Percentiles rank a stretch among this genome's conserved stretches.
phyloP scores from a whole-genome alignment of 2,113 vertebrate genomes.

The Urocynchramus pylzowi region DNA sequence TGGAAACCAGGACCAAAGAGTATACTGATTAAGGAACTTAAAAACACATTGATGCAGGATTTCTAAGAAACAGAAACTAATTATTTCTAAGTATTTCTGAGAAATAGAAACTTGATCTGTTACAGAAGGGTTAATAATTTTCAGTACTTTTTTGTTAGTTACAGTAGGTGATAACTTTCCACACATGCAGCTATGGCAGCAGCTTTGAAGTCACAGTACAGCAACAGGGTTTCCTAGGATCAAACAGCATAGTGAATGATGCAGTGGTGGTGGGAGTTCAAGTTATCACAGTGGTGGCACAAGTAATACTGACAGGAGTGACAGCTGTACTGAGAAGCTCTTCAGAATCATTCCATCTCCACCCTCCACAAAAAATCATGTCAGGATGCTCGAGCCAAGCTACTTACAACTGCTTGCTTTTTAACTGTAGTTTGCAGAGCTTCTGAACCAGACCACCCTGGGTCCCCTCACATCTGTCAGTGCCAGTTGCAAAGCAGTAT shows the following conservation, averaged over 20 bases:
- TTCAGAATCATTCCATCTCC: background rate
- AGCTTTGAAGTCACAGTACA: conserved; percentile 42
- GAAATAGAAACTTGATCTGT: background rate
- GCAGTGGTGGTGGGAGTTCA: background rate
- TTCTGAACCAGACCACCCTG: background rate
- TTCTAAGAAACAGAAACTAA: background rate
- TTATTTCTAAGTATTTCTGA: too few species aligned
- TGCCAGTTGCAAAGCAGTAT: background rate
- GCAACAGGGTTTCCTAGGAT: conserved; percentile 29
- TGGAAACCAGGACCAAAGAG: background rate
- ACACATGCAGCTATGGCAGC: background rate
- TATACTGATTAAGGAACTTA: background rate
- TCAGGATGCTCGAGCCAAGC: background rate
- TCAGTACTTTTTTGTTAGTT: background rate
- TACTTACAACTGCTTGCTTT: background rate
- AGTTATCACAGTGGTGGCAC: conserved; percentile 30
- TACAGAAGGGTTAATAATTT: background rate
- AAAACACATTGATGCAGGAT: background rate
- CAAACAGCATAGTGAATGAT: conserved; percentile 39
- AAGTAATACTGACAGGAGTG: background rate
- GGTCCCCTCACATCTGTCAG: background rate
- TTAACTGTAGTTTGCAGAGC: background rate
- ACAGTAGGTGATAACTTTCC: background rate
- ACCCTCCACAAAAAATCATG: background rate
- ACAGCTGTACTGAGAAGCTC: background rate